These are phyloP conservation scores for Pseudomyrmex cubaensis DNA, from an alignment of 1,140 invertebrate species.

Conservation along the genomic window DNA sequence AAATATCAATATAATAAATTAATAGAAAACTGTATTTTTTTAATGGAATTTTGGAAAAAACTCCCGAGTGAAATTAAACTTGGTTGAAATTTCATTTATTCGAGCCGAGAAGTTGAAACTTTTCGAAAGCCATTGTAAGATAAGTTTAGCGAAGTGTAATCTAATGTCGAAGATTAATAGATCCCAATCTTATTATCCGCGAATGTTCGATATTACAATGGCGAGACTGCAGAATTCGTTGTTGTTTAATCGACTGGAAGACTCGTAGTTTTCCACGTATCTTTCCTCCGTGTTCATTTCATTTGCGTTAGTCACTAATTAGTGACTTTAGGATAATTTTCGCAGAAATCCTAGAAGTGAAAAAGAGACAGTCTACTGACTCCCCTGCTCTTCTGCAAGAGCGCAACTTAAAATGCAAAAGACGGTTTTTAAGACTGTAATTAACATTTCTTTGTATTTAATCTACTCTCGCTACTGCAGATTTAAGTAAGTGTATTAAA, in stretches of 20 bases:
- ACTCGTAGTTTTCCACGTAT: neutral
- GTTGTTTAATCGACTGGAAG: constrained; percentile 19
- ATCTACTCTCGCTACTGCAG: neutral
- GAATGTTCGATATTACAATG: neutral
- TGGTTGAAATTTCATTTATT: neutral
- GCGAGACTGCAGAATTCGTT: neutral
- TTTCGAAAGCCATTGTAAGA: constrained; percentile 3
- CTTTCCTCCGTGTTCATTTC: neutral
- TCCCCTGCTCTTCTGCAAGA: neutral
- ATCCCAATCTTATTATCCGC: constrained; percentile 10
- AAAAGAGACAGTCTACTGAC: neutral
- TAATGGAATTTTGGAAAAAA: neutral
- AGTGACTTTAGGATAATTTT: neutral
- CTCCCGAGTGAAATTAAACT: neutral
- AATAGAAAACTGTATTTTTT: neutral
- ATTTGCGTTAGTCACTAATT: neutral
- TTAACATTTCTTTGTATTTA: constrained; percentile 1
- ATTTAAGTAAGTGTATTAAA: neutral
- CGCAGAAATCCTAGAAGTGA: neutral
- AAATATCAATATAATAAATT: neutral
- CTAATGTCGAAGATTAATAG: constrained; percentile 30
- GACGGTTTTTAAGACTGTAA: neutral
- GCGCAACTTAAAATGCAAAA: neutral
- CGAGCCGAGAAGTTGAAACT: neutral
- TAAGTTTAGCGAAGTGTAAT: constrained; percentile 22